Evolutionary conservation across 2,113 vertebrate genomes (phyloP), one percentile per base, ranked within the genome.

Genomic region (Gadus macrocephalus): DNA sequence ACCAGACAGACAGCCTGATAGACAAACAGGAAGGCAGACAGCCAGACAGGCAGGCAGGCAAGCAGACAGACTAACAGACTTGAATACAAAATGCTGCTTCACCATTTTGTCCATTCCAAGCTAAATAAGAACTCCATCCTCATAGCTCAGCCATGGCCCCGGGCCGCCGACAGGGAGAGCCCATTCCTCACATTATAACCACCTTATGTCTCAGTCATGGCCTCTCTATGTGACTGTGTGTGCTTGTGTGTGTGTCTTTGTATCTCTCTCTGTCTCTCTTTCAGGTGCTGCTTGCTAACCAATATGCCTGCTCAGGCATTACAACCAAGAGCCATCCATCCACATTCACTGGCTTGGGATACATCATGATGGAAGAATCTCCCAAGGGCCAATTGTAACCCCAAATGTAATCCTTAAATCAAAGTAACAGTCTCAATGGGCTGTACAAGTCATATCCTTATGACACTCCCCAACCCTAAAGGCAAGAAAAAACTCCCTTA

Each of bases 171-270:
- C 65, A 53, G 72, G 62, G 64, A 75, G 72, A 75, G 75, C 65
- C 81, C 78, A 81, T 83, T 85, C 77, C 79, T 78, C 82, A 85
- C 82, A 86, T 86, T 85, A 85, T 85, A 86, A 88, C 75, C 68
- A 79, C 62, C 85, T 70, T 81, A 83, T 84, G 82, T 83, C 73
- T 76, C 78, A 78, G 77, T 76, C 67, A 74, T 79, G 82, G 74
- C 81, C 86, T 73, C 71, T n/a, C 2, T 9, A 17, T 65, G 55
- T 58, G 55, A 4, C 16, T 58, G 55, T 17, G 16, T 58, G 55
- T 58, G 55, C n/a, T 2, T 58, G 55, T 58, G 62, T 63, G 20
- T 63, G 62, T 3, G 15, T 14, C 5, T 15, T 15, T 63, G 62
- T 28, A 15, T 61, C n/a, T 65, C 25, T 63, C n/a, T 16, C n/a